Evolutionary conservation across 2,888 invertebrate species (phyloP), one percentile per base, ranked within the genome.

Genomic region (Tetropium fuscum): DNA sequence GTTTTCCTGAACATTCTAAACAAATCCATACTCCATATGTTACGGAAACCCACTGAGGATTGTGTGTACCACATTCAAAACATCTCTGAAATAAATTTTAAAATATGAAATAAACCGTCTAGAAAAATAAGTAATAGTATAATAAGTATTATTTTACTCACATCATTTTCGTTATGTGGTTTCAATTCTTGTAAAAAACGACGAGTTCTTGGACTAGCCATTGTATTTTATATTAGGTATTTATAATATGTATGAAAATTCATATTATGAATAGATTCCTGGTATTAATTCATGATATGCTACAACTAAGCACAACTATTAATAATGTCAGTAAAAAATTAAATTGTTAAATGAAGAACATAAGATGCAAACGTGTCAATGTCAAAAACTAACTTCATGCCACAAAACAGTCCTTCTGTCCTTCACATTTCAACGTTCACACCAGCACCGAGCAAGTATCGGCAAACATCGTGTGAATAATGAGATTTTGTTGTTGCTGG

Each of bases 21-120:
- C 99, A 99, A 68, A 99, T 98, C 97, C 98, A 99, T 75, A 99
- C 96, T 53, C 98, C 99, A 84, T 99, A 99, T 15, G 97, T 94
- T 54, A 99, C 98, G 32, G 97, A 97, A 1, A 94, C 98, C 98
- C 99, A 99, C 82, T 99, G 98, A 0, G 99, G 98, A 84, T 98
- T 99, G 79, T 94, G 92, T 6, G 93, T 90, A 18, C 92, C 92
- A 81, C 99, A 99, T 82, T 99, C 99, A 82, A 99, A 99, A 81
- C 99, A 99, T 89, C 90, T 94, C 98, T 98, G 81, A 49, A 82
- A 95, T 95, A 67, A 72, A 69, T 71, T 54, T 8, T 1, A 16
- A 13, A 4, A 27, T 5, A 4, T 20, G 19, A 20, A n/a, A 20
- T 13, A 34, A 34, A 7, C 13, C 7, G 11, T 18, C 19, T 20